Conservation (phyloP, 1,140 invertebrate genomes). For the Wasmannia auropunctata region DNA sequence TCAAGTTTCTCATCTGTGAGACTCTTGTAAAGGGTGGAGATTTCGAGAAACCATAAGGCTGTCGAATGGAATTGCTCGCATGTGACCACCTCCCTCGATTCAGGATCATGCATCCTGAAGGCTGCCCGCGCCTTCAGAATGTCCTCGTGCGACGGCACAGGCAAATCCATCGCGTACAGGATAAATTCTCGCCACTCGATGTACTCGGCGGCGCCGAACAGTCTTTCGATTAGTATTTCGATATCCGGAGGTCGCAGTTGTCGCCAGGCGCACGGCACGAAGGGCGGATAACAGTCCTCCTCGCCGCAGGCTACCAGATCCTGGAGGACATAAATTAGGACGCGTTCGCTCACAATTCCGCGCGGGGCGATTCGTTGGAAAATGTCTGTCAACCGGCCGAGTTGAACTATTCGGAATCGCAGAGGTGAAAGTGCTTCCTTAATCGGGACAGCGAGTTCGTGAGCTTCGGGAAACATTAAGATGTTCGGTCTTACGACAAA, state of each 20-base stretch:
- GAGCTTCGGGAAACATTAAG: constrained; percentile 76
- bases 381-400: constrained; percentile 83
- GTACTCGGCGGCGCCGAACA: constrained; percentile 84
- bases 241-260: constrained; percentile 84
- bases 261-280: constrained; percentile 85
- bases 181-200: constrained; percentile 88
- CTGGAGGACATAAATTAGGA: constrained; percentile 86
- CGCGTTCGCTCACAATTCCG: constrained; percentile 84
- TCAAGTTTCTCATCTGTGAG: neutral
- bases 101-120: constrained; percentile 83
- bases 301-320: constrained; percentile 85
- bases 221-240: constrained; percentile 80
- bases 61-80: constrained; percentile 80
- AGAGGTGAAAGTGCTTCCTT: constrained; percentile 64
- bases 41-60: constrained; percentile 85
- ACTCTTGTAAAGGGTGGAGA: neutral
- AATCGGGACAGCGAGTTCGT: constrained; percentile 66
- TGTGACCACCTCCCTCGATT: constrained; percentile 81
- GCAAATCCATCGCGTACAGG: constrained; percentile 86
- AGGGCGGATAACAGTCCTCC: constrained; percentile 82
- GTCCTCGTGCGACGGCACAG: constrained; percentile 85
- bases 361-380: constrained; percentile 85
- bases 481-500: constrained; percentile 83
- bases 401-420: constrained; percentile 85
- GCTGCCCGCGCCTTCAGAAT: constrained; percentile 82